These are phyloP conservation scores for Sinocyclocheilus grahami DNA, from an alignment of 2,113 vertebrate genomes.

Conservation along the genomic window DNA sequence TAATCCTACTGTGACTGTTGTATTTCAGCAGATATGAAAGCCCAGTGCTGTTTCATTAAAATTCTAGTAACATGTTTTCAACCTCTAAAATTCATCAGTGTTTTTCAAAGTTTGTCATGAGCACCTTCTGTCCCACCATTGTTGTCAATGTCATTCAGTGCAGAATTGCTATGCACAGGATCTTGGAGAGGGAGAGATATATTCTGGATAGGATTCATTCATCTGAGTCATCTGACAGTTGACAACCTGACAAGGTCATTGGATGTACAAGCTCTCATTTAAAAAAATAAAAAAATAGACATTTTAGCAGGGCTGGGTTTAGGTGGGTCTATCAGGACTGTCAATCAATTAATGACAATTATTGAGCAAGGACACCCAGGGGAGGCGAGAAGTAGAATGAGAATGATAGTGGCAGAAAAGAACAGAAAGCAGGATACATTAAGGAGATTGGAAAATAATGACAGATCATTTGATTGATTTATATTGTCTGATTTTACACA, in stretches of 20 bases:
- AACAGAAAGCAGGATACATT: conserved; percentile 79
- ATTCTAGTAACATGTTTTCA: not conserved
- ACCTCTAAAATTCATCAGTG: not conserved
- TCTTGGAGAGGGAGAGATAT: conserved; percentile 54
- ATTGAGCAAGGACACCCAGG: conserved; percentile 91
- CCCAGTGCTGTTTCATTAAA: not conserved
- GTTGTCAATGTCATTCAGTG: conserved; percentile 42
- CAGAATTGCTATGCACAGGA: conserved; percentile 6
- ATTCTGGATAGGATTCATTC: conserved; percentile 68
- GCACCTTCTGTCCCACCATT: not conserved
- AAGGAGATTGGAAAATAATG: conserved; percentile 82
- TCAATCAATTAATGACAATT: conserved; percentile 99
- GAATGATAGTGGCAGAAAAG: conserved; percentile 86
- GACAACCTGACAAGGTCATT: conserved; percentile 95
- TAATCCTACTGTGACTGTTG: not conserved
- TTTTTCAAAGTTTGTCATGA: conserved; percentile 16
- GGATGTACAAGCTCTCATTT: conserved; percentile 98
- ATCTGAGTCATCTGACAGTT: conserved; percentile 76
- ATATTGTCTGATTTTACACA: not conserved
- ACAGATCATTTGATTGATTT: conserved; percentile 54
- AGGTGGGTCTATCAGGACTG: conserved; percentile 95
- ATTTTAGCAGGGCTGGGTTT: conserved; percentile 91
- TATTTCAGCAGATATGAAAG: not conserved
- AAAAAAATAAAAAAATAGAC: conserved; percentile 85
- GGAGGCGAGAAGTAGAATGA: conserved; percentile 87